Evolutionary conservation across 2,113 vertebrate genomes (phyloP).

Genomic region (Onychostruthus taczanowskii): DNA sequence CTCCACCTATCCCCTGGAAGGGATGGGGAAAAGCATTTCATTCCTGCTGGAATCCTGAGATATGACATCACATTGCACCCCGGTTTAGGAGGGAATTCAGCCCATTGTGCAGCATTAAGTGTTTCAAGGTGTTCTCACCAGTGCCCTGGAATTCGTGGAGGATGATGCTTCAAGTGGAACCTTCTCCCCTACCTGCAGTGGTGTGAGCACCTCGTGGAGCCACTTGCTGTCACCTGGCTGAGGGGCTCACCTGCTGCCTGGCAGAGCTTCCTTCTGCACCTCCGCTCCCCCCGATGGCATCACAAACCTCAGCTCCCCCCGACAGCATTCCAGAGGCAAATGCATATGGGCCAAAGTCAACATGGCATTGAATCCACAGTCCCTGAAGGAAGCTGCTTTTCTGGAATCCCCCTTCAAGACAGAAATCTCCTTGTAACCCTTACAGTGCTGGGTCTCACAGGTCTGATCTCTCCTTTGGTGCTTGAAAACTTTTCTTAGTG

Average conservation of each 20-base stretch:
- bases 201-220: background rate
- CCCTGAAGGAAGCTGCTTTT: background rate
- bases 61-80: accelerated
- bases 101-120: background rate
- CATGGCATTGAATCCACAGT: background rate
- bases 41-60: background rate
- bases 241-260: background rate
- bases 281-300: background rate
- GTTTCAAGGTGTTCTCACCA: background rate
- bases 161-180: background rate
- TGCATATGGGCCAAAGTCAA: background rate
- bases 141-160: background rate
- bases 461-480: background rate
- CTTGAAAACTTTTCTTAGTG: background rate
- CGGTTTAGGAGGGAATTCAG: background rate
- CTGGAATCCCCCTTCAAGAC: background rate
- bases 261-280: background rate
- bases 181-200: background rate
- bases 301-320: background rate
- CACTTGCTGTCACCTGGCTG: background rate
- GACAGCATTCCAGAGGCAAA: background rate
- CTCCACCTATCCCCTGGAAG: background rate
- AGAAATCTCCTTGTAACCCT: background rate
- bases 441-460: background rate
- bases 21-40: background rate